Evolutionary conservation across 2,888 invertebrate genomes (phyloP).

Genomic region (Bembecia ichneumoniformis): DNA sequence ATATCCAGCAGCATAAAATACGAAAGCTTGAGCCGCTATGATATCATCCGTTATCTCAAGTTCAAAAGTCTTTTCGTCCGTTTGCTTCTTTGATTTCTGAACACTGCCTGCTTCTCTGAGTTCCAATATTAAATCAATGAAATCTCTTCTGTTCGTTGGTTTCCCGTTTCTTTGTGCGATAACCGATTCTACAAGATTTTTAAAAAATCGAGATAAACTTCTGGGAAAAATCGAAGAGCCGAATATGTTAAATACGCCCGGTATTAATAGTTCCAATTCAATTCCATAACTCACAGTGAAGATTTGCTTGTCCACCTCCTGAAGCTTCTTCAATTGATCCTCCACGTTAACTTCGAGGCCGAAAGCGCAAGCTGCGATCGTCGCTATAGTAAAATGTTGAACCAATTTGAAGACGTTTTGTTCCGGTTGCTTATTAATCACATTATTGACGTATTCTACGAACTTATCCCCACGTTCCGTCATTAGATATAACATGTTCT

Average conservation of each 20-base stretch:
- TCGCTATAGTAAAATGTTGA: background rate
- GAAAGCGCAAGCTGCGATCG: constrained; percentile 1
- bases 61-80: constrained; percentile 10
- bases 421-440: background rate
- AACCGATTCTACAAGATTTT: background rate
- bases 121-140: constrained; percentile 20
- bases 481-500: constrained; percentile 8
- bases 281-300: background rate
- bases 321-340: background rate
- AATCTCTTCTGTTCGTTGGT: constrained; percentile 3
- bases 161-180: constrained; percentile 4
- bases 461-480: constrained; percentile 1
- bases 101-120: constrained; percentile 25
- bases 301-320: background rate
- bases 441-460: background rate
- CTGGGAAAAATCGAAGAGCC: background rate
- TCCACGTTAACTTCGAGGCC: background rate
- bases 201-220: background rate
- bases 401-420: background rate
- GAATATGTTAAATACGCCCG: background rate
- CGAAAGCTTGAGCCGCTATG: constrained; percentile 29
- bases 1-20: constrained; percentile 46
- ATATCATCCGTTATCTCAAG: constrained; percentile 23
- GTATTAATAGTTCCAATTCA: background rate
- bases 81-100: constrained; percentile 11